phyloP scores from a whole-genome alignment of 2,797 vertebrate genomes.

The Onychomys leucogaster region DNA sequence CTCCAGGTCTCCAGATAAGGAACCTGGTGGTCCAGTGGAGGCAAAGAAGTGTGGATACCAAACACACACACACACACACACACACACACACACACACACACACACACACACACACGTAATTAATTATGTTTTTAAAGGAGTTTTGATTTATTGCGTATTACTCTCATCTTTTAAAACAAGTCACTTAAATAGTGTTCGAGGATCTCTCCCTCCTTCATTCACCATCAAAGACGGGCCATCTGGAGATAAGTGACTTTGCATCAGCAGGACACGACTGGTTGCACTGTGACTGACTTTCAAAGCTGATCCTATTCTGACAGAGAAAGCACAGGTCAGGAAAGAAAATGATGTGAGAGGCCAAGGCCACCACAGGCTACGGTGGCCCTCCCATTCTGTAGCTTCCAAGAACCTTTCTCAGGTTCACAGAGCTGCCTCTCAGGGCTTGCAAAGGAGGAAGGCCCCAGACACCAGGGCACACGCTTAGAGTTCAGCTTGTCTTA shows the following conservation, averaged over 20 bases:
- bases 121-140: not conserved
- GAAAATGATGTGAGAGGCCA: not conserved
- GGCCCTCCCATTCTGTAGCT: not conserved
- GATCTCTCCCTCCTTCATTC: not conserved
- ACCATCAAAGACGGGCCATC: not conserved
- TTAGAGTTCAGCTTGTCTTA: not conserved
- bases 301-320: not conserved
- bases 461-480: not conserved
- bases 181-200: not conserved
- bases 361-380: not conserved
- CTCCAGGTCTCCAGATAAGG: not conserved
- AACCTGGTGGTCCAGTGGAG: not conserved
- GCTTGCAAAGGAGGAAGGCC: not conserved
- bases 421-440: not conserved
- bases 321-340: not conserved
- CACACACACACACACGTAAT: not conserved
- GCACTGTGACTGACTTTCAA: not conserved
- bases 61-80: not conserved
- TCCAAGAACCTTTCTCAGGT: not conserved
- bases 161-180: not conserved
- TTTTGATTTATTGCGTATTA: slow-evolving; percentile 35
- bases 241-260: not conserved
- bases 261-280: not conserved
- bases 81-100: too few relatives aligned
- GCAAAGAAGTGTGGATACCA: not conserved